These are phyloP conservation scores for Molanna angustata DNA, from an alignment of 2,888 invertebrate species.

Conservation along the genomic window DNA sequence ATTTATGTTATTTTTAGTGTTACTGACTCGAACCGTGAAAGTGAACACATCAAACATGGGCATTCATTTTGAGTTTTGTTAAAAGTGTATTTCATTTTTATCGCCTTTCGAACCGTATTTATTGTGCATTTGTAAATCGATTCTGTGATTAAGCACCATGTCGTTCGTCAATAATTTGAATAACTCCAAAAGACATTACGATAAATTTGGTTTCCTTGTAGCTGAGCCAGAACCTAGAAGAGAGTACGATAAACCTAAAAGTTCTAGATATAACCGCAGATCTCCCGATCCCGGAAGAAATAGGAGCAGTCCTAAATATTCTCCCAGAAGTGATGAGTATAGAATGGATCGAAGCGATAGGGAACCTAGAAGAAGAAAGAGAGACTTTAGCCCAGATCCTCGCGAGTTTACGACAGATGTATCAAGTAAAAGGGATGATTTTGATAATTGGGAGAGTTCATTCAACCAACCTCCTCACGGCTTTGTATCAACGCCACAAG, in stretches of 20 bases:
- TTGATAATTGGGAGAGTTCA: constrained; percentile 21
- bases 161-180: not conserved
- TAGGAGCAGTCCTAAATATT: constrained; percentile 4
- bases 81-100: too few species aligned
- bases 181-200: constrained; percentile 22
- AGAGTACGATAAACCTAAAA: constrained; percentile 8
- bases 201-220: constrained; percentile 28
- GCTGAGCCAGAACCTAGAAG: constrained; percentile 12
- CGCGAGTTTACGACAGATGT: constrained; percentile 5
- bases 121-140: too few species aligned
- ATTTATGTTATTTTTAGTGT: too few species aligned
- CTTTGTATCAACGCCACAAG: constrained; percentile 4
- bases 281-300: constrained; percentile 4
- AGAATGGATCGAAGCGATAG: constrained; percentile 2
- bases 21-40: too few species aligned
- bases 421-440: constrained; percentile 9
- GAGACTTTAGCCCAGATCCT: constrained; percentile 12
- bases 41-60: too few species aligned
- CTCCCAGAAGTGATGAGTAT: constrained; percentile 5
- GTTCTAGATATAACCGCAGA: not conserved
- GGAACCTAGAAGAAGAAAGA: not conserved
- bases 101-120: too few species aligned
- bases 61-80: too few species aligned
- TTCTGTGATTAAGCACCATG: too few species aligned
- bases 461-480: constrained; percentile 14